Base-by-base conservation (phyloP, 2,113 vertebrate genomes). In the Sapayoa aenigma region DNA sequence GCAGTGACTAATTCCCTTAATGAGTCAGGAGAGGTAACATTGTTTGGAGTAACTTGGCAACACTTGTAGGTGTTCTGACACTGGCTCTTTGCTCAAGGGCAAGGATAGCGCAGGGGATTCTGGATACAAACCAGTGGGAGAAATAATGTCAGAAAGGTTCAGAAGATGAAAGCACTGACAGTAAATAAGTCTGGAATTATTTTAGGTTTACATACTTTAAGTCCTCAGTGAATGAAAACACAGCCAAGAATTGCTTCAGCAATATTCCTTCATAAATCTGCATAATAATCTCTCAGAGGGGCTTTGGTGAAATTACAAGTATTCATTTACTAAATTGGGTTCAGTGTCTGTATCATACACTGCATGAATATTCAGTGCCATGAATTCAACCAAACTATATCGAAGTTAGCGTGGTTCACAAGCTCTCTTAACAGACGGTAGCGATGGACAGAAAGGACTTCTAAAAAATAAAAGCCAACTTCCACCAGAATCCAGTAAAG, bases 321-420 rank as follows among this genome's bases (percentile, higher is more conserved):
- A 97, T 98, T 98, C 98, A 98, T 98, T 98, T 98, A 98, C 98
- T 98, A 98, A 98, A 98, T 98, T 98, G 98, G 97, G 98, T 98
- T 98, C 97, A 97, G 97, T 97, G 97, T 98, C 97, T 97, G 96
- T 98, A 98, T 98, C 97, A 95, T 95, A 97, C 33, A 17, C 96
- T 11, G 5, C 93, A 98, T 98, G 98, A 98, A 98, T 98, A 98
- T 98, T 98, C 98, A 98, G 94, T 73, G 63, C 86, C 62, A 88
- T 86, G 95, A 97, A 97, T 95, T 91, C 87, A 96, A 96, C 94
- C 94, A 87, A 98, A 92, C 89, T 97, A 95, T 95, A 96, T 86
- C 87, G 95, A 96, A 97, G 95, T 96, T 97, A 97, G 90, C 72
- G 94, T 84, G 93, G 89, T 84, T 82, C 46, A 11, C 93, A 97